These are phyloP conservation scores for Cabera pusaria DNA, from an alignment of 2,888 invertebrate species.

Conservation along the genomic window DNA sequence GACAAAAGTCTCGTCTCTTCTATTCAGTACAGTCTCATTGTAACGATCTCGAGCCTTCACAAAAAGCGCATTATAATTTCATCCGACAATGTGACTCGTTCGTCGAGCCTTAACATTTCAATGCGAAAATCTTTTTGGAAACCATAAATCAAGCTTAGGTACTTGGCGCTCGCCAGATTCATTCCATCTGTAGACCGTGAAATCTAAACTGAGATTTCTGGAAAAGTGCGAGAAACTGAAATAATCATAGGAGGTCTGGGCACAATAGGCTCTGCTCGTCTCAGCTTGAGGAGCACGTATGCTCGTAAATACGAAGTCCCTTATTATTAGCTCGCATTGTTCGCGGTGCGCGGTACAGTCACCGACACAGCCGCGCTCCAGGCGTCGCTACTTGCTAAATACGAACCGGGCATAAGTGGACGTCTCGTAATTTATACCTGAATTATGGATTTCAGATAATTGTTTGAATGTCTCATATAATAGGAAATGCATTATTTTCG, in stretches of 20 bases:
- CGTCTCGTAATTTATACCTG: slow-evolving; percentile 28
- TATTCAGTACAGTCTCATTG: slow-evolving; percentile 16
- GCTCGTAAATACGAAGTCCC: slow-evolving; percentile 79
- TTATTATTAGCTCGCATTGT: slow-evolving; percentile 82
- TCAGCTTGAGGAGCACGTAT: slow-evolving; percentile 76
- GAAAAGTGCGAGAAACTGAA: slow-evolving; percentile 72
- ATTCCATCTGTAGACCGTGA: slow-evolving; percentile 63
- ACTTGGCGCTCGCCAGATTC: slow-evolving; percentile 55
- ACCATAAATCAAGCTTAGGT: slow-evolving; percentile 63
- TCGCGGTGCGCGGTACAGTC: slow-evolving; percentile 70
- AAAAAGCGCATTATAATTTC: slow-evolving; percentile 28
- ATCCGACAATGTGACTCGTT: slow-evolving; percentile 41
- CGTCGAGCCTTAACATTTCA: slow-evolving; percentile 42
- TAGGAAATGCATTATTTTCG: slow-evolving; percentile 14
- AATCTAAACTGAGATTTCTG: slow-evolving; percentile 68
- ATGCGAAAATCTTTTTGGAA: slow-evolving; percentile 47
- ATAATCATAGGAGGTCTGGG: slow-evolving; percentile 81
- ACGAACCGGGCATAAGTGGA: slow-evolving; percentile 22
- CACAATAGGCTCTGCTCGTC: slow-evolving; percentile 78
- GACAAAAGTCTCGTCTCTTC: slow-evolving; percentile 5
- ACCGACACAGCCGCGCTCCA: slow-evolving; percentile 40
- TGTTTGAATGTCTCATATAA: slow-evolving; percentile 16
- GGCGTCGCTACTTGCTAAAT: slow-evolving; percentile 33
- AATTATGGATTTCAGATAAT: slow-evolving; percentile 20
- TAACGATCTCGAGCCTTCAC: slow-evolving; percentile 21